Base-by-base conservation (phyloP, 2,113 vertebrate species). In the Labrus mixtus region DNA sequence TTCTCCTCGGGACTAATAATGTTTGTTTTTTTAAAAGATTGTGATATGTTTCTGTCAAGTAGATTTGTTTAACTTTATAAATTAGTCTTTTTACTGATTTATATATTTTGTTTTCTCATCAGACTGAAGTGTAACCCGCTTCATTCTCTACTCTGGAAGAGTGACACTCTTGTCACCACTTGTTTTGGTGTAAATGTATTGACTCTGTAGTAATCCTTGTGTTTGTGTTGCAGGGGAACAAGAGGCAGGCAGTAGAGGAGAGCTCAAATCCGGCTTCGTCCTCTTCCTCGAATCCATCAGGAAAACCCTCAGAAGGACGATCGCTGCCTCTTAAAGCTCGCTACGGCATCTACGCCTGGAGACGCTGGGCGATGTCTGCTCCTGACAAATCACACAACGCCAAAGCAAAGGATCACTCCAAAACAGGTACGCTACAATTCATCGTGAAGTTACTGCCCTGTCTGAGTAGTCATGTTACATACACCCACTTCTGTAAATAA, bases 341-440 rank as follows among this genome's bases (percentile, higher is more conserved):
- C 0, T 99, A 99, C 1, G 97, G 97, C 16, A 81, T 99, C 20
- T 97, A 97, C 0, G 97, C 98, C 0, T 99, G 97, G 97, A 98
- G 96, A 85, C 96, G 96, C 81, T 99, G 97, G 97, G 95, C 96
- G 0, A 94, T 94, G 92, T 95, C 95, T 37, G 79, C 91, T 4
- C 69, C 81, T 29, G 86, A 93, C 66, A 86, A 90, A 62, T 75
- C 94, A 3, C 90, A 95, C 57, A 91, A 95, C 80, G 79, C 92
- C 72, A 94, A 95, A 86, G 93, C 86, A 67, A 83, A 96, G 88
- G 95, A 95, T 43, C 72, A 87, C n/a, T 85, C 92, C 66, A 96
- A 95, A 88, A 88, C 94, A 84, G 85, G 96, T 97, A 83, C 94
- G 93, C 6, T 16, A 4, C 55, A 43, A 2, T 2, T 0, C 1